Evolutionary conservation across 1,140 invertebrate genomes (phyloP), one percentile per base, ranked within the genome.

Genomic region (Chelonus insularis): DNA sequence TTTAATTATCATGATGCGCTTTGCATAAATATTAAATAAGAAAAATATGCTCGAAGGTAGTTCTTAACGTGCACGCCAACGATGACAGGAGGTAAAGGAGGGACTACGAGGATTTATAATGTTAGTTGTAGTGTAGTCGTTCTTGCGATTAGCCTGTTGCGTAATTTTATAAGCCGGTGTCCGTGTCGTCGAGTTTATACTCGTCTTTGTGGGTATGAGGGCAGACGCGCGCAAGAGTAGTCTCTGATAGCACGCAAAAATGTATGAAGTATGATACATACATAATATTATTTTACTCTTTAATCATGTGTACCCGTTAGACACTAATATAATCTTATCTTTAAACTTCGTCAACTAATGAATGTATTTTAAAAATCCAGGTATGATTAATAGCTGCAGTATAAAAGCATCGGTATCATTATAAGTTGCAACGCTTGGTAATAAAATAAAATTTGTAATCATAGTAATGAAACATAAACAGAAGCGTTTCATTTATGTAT

Each of bases 71-170:
- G 5, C 32, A 48, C 8, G 9, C 2, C n/a, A n/a, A n/a, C 21
- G 20, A 16, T 36, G 2, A 32, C 37, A 41, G 23, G 23, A 39
- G 29, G 1, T 39, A 11, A 36, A 36, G 8, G 43, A 45, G 14
- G 16, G 36, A 39, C n/a, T 14, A 16, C 3, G 47, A 58, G 32
- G 12, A 58, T 37, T 34, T 25, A 58, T 48, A 36, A 48, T 50
- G 8, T 18, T 25, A 50, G 11, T 43, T 5, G 12, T 16, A 21
- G 23, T 9, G 23, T 20, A 11, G 21, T 6, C 16, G 23, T 29
- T 50, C 39, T 57, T 56, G n/a, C 39, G 57, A 58, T 58, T 58
- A 58, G 57, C 29, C 29, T 37, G 29, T 58, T 58, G 16, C 45
- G 32, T 58, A 58, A 58, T 58, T 16, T n/a, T 18, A 57, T 12